Conservation (phyloP, 2,113 vertebrate species). For the Hoplias malabaricus region DNA sequence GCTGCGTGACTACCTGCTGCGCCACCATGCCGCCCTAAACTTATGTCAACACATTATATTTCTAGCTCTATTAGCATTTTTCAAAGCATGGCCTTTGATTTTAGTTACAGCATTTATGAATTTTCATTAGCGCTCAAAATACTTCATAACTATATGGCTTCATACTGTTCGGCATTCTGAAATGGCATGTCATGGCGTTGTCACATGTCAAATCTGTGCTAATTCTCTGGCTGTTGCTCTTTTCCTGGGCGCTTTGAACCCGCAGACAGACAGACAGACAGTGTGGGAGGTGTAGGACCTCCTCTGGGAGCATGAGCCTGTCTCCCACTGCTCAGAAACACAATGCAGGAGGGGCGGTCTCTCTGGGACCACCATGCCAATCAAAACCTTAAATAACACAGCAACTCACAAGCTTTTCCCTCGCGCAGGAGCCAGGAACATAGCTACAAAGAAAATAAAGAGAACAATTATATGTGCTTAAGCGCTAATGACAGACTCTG, state of each 20-base stretch:
- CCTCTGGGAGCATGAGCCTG: constrained; percentile 2
- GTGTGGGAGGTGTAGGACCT: constrained; percentile 3
- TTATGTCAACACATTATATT: no score
- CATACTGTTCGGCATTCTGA: constrained; percentile 19
- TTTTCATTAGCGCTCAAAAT: not conserved
- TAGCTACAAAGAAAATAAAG: constrained; percentile 9
- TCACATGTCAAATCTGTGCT: constrained; percentile 47
- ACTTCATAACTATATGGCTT: not conserved
- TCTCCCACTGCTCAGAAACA: not conserved
- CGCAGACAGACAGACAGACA: constrained; percentile 19
- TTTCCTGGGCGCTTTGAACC: constrained; percentile 18
- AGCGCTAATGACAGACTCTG: not conserved
- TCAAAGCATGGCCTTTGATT: not conserved
- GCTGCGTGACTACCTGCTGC: no score
- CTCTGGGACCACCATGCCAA: not conserved
- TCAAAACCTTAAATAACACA: not conserved
- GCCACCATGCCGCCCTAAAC: no score
- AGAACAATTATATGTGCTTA: constrained; percentile 12
- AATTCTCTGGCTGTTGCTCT: constrained; percentile 43
- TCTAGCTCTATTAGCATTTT: not conserved
- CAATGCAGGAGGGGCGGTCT: not conserved
- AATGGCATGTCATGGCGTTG: constrained; percentile 50
- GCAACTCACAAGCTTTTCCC: not conserved
- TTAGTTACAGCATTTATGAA: not conserved
- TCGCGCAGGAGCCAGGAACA: not conserved